Evolutionary conservation across 2,113 vertebrate species (phyloP).

Genomic region (Gila orcuttii): DNA sequence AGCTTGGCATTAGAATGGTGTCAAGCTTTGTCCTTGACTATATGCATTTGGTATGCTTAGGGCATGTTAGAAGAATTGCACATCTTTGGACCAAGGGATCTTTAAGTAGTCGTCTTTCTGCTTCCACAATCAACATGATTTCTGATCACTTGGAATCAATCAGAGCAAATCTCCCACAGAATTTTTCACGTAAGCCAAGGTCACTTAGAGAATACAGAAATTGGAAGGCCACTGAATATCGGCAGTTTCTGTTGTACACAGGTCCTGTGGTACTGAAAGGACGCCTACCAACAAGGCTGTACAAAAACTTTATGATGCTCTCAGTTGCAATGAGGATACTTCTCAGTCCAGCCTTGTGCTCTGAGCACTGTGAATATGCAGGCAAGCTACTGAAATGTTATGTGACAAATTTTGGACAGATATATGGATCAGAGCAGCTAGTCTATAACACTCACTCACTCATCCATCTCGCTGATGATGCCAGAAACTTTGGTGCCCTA

Average conservation of each 20-base stretch:
- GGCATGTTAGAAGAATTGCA: background rate
- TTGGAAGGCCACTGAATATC: conserved; percentile 45
- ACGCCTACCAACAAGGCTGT: background rate
- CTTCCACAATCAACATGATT: background rate
- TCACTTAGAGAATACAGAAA: background rate
- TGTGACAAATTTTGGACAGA: conserved; percentile 4
- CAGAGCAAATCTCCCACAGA: background rate
- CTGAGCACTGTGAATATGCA: background rate
- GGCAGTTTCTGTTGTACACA: too few species aligned
- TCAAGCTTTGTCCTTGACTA: background rate
- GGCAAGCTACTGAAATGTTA: conserved; percentile 1
- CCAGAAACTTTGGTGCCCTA: conserved; percentile 15
- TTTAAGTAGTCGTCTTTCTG: background rate
- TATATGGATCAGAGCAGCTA: background rate
- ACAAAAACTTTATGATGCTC: background rate
- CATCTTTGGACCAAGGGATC: conserved; percentile 8
- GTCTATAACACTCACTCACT: conserved; percentile 7
- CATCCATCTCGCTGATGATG: background rate
- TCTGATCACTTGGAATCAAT: conserved; percentile 16
- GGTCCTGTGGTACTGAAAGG: conserved; percentile 21
- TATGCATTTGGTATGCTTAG: conserved; percentile 11
- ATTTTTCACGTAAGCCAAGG: conserved; percentile 1
- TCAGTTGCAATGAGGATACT: conserved; percentile 6
- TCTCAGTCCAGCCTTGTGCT: conserved; percentile 24
- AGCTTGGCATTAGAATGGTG: background rate